Conservation (phyloP, 2,888 invertebrate genomes). For the Drosophila flavopinicola region DNA sequence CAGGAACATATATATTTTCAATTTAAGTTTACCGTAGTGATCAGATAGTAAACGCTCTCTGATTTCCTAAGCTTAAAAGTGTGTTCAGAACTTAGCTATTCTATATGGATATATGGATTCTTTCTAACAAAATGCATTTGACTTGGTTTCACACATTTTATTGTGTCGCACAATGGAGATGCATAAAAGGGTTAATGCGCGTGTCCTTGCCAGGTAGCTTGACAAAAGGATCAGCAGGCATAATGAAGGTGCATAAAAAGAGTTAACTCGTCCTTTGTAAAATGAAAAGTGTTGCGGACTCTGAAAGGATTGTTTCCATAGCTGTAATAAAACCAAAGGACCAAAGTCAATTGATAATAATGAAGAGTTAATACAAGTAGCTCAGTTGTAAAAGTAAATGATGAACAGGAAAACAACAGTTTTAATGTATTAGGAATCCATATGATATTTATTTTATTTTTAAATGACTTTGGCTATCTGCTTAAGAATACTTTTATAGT, state of each 20-base stretch:
- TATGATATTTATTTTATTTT: too few species aligned
- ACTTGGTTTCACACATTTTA: slow-evolving; percentile 39
- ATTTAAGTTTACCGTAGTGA: not conserved
- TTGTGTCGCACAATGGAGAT: slow-evolving; percentile 31
- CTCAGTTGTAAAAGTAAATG: not conserved
- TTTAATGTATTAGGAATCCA: too few species aligned
- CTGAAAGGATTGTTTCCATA: slow-evolving; percentile 14
- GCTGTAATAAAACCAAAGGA: slow-evolving; percentile 32
- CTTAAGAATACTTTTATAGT: too few species aligned
- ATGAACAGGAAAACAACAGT: not conserved
- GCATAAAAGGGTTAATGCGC: slow-evolving; percentile 69
- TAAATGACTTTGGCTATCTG: too few species aligned
- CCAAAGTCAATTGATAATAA: slow-evolving; percentile 45
- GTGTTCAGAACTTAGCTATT: not conserved
- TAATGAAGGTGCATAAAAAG: slow-evolving; percentile 65
- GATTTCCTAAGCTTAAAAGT: too few species aligned
- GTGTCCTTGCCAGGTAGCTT: slow-evolving; percentile 39
- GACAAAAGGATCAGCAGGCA: slow-evolving; percentile 20
- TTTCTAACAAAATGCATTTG: not conserved
- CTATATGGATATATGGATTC: not conserved
- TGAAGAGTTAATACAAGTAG: slow-evolving; percentile 39
- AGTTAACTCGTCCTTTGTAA: slow-evolving; percentile 61
- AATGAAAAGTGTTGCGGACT: slow-evolving; percentile 16
- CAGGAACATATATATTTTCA: slow-evolving; percentile 4
- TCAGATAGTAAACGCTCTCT: not conserved